A percentile compares a stretch with the other conserved stretches of the same genome.
Evolutionary conservation across 2,888 invertebrate species (phyloP).

Genomic region (Leucania comma): DNA sequence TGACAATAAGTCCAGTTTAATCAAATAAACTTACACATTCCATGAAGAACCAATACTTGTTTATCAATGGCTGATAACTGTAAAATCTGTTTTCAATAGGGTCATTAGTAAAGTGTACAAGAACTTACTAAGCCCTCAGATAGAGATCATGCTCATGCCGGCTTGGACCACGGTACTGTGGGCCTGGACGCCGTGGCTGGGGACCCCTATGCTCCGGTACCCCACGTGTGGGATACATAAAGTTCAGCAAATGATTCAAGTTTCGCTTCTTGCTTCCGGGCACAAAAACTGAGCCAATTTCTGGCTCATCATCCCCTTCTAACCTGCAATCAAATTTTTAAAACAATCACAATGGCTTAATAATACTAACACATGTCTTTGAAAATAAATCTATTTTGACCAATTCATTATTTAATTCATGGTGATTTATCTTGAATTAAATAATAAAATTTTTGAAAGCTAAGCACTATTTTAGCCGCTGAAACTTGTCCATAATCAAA

Average conservation of each 20-base stretch:
- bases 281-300: slow-evolving; percentile 95
- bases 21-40: slow-evolving; percentile 27
- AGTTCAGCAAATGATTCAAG: slow-evolving; percentile 98
- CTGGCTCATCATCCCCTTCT: slow-evolving; percentile 91
- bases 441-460: not conserved
- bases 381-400: not conserved
- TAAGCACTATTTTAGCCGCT: not conserved
- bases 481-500: not conserved
- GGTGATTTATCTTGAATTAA: too few relatives aligned
- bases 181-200: slow-evolving; percentile 76
- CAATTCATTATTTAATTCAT: not conserved
- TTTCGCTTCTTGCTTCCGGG: slow-evolving; percentile 97
- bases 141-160: slow-evolving; percentile 98
- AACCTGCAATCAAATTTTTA: slow-evolving; percentile 74
- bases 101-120: slow-evolving; percentile 31
- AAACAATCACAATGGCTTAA: not conserved
- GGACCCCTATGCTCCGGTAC: slow-evolving; percentile 75
- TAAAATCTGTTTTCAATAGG: slow-evolving; percentile 17
- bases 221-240: slow-evolving; percentile 94
- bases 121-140: slow-evolving; percentile 96
- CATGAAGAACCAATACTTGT: not conserved
- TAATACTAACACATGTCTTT: not conserved
- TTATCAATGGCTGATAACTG: not conserved
- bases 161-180: slow-evolving; percentile 83
- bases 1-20: slow-evolving; percentile 16